Base-by-base conservation (phyloP, 2,888 invertebrate genomes). In the Torymus auratus region DNA sequence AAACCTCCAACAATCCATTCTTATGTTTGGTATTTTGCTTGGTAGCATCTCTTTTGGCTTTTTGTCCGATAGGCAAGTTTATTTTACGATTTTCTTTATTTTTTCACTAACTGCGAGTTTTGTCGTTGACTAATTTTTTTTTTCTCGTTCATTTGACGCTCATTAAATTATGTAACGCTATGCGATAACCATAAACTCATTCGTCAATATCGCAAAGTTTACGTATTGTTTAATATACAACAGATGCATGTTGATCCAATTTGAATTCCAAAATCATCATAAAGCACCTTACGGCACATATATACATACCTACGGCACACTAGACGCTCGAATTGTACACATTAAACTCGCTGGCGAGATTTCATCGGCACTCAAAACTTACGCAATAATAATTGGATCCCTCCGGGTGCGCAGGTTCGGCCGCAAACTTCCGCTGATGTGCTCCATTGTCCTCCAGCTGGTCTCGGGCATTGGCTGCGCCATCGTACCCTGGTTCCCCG, bases 31-130 rank as follows among this genome's bases (percentile, higher is more conserved):
- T 5, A 94, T 96, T 81, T 93, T 96, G 81, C 91, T 95, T 69
- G 96, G 96, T 68, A 95, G 95, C 86, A 93, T 96, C 90, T 85
- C 94, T 72, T 96, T 96, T 88, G 96, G 96, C 79, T 93, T 94
- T 89, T 91, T 95, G 23, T 94, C 96, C n/a, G 96, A 96, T 91
- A 94, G 94, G 95, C 95, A 89, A 92, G 92, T 82, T 65, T 58
- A 56, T 82, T 65, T 53, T 20, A 53, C 12, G 41, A 78, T 62
- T 65, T 65, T 78, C 58, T 67, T 67, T 78, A 58, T 65, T 78
- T 70, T 41, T 55, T 23, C 10, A 4, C 10, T 61, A 17, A 62
- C 62, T 53, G 23, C 14, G 61, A 11, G n/a, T 58, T 58, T 53
- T 68, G 11, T 55, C n/a, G 11, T 15, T 15, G 41, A 41, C 28